Conservation (phyloP, 2,888 invertebrate species). For the Marronus borbonicus region DNA sequence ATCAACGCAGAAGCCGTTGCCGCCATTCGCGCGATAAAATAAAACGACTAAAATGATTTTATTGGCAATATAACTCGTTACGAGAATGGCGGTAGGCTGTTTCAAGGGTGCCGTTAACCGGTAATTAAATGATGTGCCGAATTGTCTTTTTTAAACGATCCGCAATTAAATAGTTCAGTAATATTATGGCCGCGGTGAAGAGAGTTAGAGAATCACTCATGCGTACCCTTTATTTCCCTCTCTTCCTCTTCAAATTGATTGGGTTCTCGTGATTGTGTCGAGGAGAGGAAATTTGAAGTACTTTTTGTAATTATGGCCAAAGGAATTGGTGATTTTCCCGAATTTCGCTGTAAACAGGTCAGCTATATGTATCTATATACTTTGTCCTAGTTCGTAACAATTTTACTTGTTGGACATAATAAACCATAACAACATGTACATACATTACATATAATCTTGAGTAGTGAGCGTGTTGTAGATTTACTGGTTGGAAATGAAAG, state of each 20-base stretch:
- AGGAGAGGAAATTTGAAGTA: too few species aligned
- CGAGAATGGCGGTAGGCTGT: constrained; percentile 62
- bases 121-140: constrained; percentile 68
- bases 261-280: too few species aligned
- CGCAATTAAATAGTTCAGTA: constrained; percentile 62
- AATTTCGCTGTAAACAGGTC: too few species aligned
- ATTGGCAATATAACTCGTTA: constrained; percentile 66
- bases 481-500: too few species aligned
- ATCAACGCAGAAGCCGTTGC: constrained; percentile 12
- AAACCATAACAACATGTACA: too few species aligned
- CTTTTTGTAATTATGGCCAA: too few species aligned
- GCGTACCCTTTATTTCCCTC: constrained; percentile 10
- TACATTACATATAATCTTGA: too few species aligned
- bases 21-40: constrained; percentile 60
- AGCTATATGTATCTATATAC: too few species aligned
- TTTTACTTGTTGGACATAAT: too few species aligned
- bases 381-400: too few species aligned
- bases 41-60: constrained; percentile 67
- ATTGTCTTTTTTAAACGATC: constrained; percentile 65
- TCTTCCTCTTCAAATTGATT: background rate
- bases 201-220: constrained; percentile 35
- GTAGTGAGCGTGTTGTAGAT: too few species aligned
- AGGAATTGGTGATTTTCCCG: too few species aligned
- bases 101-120: constrained; percentile 68
- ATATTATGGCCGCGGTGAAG: constrained; percentile 18